Percentiles rank a stretch among this genome's conserved stretches.
These are phyloP conservation scores for Myrmecophaga tridactyla DNA, from an alignment of 2,113 vertebrate genomes.

Conservation along the genomic window DNA sequence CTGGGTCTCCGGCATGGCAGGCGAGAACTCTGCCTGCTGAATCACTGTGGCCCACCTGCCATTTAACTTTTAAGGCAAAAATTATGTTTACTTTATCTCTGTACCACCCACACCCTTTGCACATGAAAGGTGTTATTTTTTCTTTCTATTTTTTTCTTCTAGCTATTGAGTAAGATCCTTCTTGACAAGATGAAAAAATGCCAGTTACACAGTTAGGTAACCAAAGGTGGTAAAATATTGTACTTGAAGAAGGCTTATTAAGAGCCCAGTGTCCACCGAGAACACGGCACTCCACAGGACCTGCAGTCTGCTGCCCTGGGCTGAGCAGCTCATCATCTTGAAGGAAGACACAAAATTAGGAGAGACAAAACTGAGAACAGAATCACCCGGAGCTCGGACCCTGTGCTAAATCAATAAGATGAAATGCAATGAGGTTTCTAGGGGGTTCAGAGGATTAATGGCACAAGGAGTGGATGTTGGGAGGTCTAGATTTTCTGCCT, in stretches of 20 bases:
- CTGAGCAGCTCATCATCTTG: background rate
- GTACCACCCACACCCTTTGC: background rate
- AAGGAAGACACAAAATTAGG: background rate
- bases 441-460: background rate
- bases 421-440: background rate
- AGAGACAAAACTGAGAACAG: background rate
- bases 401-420: background rate
- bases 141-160: background rate
- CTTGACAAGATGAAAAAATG: background rate
- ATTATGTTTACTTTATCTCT: slow-evolving; percentile 12
- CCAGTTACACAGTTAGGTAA: background rate
- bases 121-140: background rate
- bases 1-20: too few relatives aligned
- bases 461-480: background rate
- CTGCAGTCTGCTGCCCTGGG: background rate
- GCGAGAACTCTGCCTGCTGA: too few relatives aligned
- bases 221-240: background rate
- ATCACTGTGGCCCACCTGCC: too few relatives aligned
- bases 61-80: too few relatives aligned
- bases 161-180: background rate
- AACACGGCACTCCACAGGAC: background rate
- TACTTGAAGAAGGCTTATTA: background rate
- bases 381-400: background rate
- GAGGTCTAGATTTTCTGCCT: background rate
- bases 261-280: background rate